Conservation (phyloP, 2,888 invertebrate species). For the Helleia helle region DNA sequence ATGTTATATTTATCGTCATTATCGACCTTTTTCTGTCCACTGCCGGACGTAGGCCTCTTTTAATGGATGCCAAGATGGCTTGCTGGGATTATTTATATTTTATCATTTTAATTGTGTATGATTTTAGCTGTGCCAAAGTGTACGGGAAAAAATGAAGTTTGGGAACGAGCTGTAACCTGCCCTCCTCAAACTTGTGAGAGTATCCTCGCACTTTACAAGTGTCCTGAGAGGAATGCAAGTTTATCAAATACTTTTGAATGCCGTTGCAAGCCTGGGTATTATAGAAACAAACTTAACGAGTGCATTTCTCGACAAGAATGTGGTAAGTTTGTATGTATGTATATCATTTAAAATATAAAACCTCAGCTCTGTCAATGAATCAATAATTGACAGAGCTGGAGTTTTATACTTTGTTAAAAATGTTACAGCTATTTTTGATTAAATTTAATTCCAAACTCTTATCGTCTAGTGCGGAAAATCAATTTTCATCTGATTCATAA, state of each 20-base stretch:
- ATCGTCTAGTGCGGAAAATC: too few relatives aligned
- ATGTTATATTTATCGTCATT: too few relatives aligned
- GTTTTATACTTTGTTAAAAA: neutral
- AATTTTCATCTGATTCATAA: too few relatives aligned
- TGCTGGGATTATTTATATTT: too few relatives aligned
- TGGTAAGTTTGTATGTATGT: neutral
- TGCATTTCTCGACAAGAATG: conserved; percentile 10
- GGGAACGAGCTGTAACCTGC: conserved; percentile 25
- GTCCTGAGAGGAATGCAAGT: conserved; percentile 18
- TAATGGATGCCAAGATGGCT: too few relatives aligned
- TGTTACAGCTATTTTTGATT: too few relatives aligned
- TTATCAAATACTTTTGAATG: conserved; percentile 1
- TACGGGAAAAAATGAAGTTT: conserved; percentile 25
- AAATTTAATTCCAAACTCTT: too few relatives aligned
- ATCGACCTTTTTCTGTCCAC: too few relatives aligned
- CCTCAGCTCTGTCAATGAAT: too few relatives aligned
- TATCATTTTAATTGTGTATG: too few relatives aligned
- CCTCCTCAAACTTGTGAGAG: conserved; percentile 26
- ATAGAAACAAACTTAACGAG: conserved; percentile 6
- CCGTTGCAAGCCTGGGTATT: conserved; percentile 20
- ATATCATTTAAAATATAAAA: neutral
- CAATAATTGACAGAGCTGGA: too few relatives aligned
- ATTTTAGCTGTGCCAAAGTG: conserved; percentile 16
- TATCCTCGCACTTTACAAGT: conserved; percentile 20
- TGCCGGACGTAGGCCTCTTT: too few relatives aligned